Percentiles rank a stretch among this genome's conserved stretches.
These are phyloP conservation scores for Luehdorfia chinensis DNA, from an alignment of 1,140 invertebrate genomes.

Conservation along the genomic window DNA sequence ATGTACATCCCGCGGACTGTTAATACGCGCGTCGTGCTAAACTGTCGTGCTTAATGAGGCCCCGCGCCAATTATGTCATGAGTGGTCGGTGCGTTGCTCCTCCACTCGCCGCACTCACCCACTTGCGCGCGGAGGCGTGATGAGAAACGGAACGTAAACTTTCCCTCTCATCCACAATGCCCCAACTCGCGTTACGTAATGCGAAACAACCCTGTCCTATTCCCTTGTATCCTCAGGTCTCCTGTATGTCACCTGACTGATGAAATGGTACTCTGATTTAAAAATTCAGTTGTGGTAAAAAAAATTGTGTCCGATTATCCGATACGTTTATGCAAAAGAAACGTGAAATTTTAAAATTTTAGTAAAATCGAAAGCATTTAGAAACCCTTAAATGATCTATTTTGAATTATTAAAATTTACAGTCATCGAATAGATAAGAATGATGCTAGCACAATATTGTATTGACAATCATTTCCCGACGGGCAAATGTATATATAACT, in stretches of 20 bases:
- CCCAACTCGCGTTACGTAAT: constrained; percentile 34
- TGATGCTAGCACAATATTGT: no score
- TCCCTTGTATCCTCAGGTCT: not conserved
- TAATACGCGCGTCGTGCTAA: constrained; percentile 7
- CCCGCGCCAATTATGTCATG: constrained; percentile 65
- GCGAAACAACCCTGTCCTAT: constrained; percentile 3
- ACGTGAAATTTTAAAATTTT: no score
- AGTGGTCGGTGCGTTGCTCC: constrained; percentile 62
- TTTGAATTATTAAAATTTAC: no score
- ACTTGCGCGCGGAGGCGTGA: constrained; percentile 63
- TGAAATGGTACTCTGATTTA: no score
- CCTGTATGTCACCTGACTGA: constrained; percentile 2
- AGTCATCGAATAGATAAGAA: no score
- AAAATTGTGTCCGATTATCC: no score
- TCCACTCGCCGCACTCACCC: constrained; percentile 68
- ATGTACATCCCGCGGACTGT: not conserved
- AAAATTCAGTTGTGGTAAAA: no score
- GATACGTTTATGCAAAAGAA: no score
- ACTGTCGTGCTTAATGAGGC: constrained; percentile 35
- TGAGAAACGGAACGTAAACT: constrained; percentile 58
- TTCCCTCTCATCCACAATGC: constrained; percentile 65
- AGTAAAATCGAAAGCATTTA: no score
- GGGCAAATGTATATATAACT: no score
- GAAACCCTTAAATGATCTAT: no score
- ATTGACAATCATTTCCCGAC: no score